Percentiles rank a stretch among this genome's conserved stretches.
These are phyloP conservation scores for Sebastes paucispinis DNA, from an alignment of 2,797 vertebrate genomes.

Conservation along the genomic window DNA sequence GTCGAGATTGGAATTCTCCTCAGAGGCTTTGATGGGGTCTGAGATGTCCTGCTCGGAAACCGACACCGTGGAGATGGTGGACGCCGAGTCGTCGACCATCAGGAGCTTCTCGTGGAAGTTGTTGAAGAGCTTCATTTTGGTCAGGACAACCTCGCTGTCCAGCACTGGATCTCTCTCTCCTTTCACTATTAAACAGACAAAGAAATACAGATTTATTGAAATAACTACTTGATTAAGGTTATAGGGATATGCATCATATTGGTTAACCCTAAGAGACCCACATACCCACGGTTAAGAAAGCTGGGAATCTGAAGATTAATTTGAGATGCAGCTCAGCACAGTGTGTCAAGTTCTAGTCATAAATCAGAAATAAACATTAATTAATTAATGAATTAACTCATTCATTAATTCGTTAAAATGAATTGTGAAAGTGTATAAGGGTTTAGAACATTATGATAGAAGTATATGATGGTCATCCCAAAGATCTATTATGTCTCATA, in stretches of 20 bases:
- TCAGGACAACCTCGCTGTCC: conserved; percentile 87
- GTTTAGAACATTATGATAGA: no score
- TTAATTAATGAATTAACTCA: no score
- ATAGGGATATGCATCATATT: background rate
- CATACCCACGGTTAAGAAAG: no score
- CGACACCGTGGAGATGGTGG: conserved; percentile 62
- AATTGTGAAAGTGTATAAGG: no score
- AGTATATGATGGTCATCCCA: no score
- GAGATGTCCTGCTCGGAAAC: conserved; percentile 62
- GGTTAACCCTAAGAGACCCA: background rate
- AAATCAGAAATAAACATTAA: no score
- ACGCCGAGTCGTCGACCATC: conserved; percentile 57
- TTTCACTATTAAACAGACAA: conserved; percentile 78
- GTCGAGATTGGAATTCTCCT: conserved; percentile 35
- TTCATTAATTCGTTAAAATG: no score
- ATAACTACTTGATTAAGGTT: background rate
- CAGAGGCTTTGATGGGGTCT: conserved; percentile 8
- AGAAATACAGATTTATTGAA: background rate
- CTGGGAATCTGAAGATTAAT: no score
- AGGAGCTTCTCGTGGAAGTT: conserved; percentile 69
- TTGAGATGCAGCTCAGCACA: no score
- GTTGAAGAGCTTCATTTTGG: conserved; percentile 87
- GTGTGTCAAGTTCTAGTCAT: background rate
- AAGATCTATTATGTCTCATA: no score
- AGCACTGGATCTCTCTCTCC: conserved; percentile 71